A percentile compares a stretch with the other conserved stretches of the same genome.
Conservation (phyloP, 2,113 vertebrate genomes). For the Paraplagusia blochii region DNA sequence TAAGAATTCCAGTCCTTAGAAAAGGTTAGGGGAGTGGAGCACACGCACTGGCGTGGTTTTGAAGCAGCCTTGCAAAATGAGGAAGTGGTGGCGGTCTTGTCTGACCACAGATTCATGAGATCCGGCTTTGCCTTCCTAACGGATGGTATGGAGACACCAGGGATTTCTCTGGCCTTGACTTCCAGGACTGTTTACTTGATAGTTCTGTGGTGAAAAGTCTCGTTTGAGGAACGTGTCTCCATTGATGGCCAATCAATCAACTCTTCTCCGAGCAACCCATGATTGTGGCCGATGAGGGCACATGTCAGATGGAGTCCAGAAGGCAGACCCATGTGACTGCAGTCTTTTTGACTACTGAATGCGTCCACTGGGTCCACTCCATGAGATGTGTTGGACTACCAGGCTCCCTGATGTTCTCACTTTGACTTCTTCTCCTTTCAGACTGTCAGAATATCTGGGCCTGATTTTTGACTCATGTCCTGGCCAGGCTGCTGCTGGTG, state of each 20-base stretch:
- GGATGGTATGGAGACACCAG: conserved; percentile 74
- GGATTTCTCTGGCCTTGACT: conserved; percentile 76
- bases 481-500: conserved; percentile 58
- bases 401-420: background rate
- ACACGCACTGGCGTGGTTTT: conserved; percentile 66
- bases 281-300: conserved; percentile 49
- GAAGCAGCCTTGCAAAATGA: conserved; percentile 71
- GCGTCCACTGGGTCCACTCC: background rate
- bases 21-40: conserved; percentile 61
- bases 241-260: conserved; percentile 73
- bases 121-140: conserved; percentile 71
- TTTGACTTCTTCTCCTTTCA: conserved; percentile 28
- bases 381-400: background rate
- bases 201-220: conserved; percentile 56
- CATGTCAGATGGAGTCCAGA: conserved; percentile 46
- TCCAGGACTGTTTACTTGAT: conserved; percentile 72
- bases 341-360: conserved; percentile 4
- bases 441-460: conserved; percentile 46
- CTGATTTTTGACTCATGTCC: conserved; percentile 60
- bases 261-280: conserved; percentile 37
- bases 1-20: conserved; percentile 64
- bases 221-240: conserved; percentile 63
- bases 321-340: conserved; percentile 44
- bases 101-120: conserved; percentile 78
- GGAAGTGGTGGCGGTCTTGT: conserved; percentile 78